Base-by-base conservation (phyloP, 2,113 vertebrate genomes). In the Paramisgurnus dabryanus region DNA sequence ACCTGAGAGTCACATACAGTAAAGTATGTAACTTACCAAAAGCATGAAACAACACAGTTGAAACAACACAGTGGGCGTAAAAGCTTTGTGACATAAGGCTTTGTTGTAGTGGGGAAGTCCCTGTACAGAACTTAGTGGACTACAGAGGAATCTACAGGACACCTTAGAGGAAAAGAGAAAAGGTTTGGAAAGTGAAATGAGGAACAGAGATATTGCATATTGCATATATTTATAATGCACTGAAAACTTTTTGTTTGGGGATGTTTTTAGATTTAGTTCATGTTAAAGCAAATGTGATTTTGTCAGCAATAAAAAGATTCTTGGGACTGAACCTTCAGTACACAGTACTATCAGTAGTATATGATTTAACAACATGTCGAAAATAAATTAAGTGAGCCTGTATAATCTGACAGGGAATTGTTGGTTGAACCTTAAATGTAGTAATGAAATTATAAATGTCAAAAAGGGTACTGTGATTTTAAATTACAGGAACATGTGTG, bases 361-460 rank as follows among this genome's bases (percentile, higher is more conserved):
- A 6, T 64, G 58, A 75, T 75, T 75, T 75, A 75, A 75, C 49
- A 9, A 10, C 43, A n/a, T 15, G 17, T 47, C 9, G 11, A 64
- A 75, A 49, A 64, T 75, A 75, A 75, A 75, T 75, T 7, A 63
- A 17, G 13, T 39, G 13, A 50, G 73, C 43, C 13, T 75, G 43
- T 64, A 75, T 47, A 75, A 75, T 45, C 49, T 75, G 73, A 75
- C 73, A 50, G 12, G 17, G 12, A 75, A 49, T 64, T 75, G 58
- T n/a, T 75, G 5, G 43, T 49, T 34, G 4, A 34, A 50, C 7
- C 13, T 64, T 3, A 49, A n/a, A 64, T 11, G 27, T 6, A 64
- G 72, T 8, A 49, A 39, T 3, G 4, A n/a, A 41, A 57, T 47
- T 13, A 61, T 61, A 61, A 74, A 74, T 74, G 57, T 61, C 71